Percentiles rank a stretch among this genome's conserved stretches.
These are phyloP conservation scores for Dryomyza anilis DNA, from an alignment of 2,888 invertebrate genomes.

Conservation along the genomic window DNA sequence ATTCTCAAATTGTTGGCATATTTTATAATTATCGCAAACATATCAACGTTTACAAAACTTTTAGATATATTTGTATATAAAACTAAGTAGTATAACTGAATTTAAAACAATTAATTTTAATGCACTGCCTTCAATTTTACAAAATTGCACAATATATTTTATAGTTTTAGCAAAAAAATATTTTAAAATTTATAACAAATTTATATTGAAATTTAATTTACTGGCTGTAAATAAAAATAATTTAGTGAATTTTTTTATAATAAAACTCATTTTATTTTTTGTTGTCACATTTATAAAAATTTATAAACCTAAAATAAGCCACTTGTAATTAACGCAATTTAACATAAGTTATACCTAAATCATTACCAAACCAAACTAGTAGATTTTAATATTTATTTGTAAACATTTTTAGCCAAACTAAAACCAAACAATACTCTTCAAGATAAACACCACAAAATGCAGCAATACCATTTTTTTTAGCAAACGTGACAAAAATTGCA, in stretches of 20 bases:
- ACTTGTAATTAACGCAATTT: no score
- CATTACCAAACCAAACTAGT: no score
- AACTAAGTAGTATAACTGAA: no score
- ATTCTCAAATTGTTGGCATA: no score
- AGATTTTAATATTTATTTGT: background rate
- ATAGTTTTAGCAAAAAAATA: background rate
- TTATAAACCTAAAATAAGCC: no score
- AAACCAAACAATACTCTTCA: background rate
- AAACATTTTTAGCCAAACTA: constrained; percentile 3
- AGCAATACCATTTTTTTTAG: background rate
- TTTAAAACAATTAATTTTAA: no score
- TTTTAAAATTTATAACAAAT: background rate
- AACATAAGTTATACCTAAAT: background rate
- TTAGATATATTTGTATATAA: no score
- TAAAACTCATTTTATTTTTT: background rate
- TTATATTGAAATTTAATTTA: background rate
- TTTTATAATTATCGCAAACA: no score
- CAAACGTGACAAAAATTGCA: background rate
- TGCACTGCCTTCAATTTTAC: constrained; percentile 21
- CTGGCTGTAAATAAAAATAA: background rate
- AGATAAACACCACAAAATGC: background rate
- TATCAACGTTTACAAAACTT: no score
- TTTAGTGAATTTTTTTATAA: background rate
- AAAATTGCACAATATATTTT: constrained; percentile 9
- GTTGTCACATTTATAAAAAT: background rate